Base-by-base conservation (phyloP, 2,888 invertebrate genomes). In the Lottia gigantea region DNA sequence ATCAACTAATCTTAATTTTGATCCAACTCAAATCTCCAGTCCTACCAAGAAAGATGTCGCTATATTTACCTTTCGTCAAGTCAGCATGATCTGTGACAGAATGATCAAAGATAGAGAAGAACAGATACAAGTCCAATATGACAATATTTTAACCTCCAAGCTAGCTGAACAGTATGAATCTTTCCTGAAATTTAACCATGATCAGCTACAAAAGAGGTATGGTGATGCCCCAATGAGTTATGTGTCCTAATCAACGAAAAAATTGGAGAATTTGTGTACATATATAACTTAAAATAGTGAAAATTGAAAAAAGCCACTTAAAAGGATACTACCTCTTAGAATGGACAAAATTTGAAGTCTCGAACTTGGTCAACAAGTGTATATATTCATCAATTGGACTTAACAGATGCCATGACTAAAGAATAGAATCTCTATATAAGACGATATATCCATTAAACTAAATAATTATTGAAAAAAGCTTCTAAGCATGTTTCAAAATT, bases 161-260 rank as follows among this genome's bases (percentile, higher is more conserved):
- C 92, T 99, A 81, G 95, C 97, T 74, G 98, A 99, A 91, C 98
- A 98, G 90, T 98, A 98, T 88, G 98, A 98, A 90, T 95, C 97
- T 86, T 99, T 98, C 90, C 96, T 98, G 76, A 96, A 96, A 90
- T 98, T 98, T 90, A 98, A 98, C 83, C 94, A 95, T 84, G 98
- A 99, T 91, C 98, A 98, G 92, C 94, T 98, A 86, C 95, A 95
- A 88, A 93, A 92, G 90, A 92, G 92, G 85, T 93, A 90, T 81
- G 89, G 89, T 78, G 77, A 80, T 77, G 70, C 80, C 64, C 80
- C 86, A 63, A 85, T 85, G 68, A 86, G 86, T 74, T 88, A 87
- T 87, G 83, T 87, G 87, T 87, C 40, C 11, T 40, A 40, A 40
- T 11, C 40, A 8, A 8, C 7, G 11, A 40, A 8, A 8, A 1